A percentile compares a stretch with the other conserved stretches of the same genome.
Conservation (phyloP, 2,113 vertebrate genomes). For the Phoenicopterus ruber region DNA sequence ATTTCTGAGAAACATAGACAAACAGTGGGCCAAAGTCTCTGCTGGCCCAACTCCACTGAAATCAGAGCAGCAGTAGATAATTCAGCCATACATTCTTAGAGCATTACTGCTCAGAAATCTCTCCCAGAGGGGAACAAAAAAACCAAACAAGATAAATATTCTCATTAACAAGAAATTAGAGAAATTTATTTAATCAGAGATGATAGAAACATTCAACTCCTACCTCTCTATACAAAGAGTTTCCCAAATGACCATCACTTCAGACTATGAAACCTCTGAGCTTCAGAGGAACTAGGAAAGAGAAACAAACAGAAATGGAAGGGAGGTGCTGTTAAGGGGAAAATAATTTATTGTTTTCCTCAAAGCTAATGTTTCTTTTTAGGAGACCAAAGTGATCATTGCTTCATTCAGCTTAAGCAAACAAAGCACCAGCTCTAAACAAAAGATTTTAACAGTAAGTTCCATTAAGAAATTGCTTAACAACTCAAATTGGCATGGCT, state of each 20-base stretch:
- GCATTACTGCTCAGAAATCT: constrained; percentile 42
- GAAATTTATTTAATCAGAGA: background rate
- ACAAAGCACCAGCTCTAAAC: background rate
- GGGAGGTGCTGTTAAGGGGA: background rate
- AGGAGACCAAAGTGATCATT: background rate
- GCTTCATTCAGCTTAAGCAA: background rate
- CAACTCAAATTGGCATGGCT: background rate
- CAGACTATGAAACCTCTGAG: background rate
- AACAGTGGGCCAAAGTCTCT: background rate
- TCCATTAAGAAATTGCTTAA: background rate
- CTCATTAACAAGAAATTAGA: constrained; percentile 37
- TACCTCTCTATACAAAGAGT: background rate
- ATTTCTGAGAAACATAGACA: constrained; percentile 32
- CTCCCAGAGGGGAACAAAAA: constrained; percentile 1
- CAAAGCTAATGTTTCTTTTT: background rate
- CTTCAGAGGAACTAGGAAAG: background rate
- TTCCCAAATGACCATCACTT: background rate
- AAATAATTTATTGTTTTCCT: background rate
- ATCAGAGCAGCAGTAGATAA: background rate
- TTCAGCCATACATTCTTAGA: constrained; percentile 21
- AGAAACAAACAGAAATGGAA: background rate
- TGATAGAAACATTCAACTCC: background rate
- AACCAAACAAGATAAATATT: constrained; percentile 5
- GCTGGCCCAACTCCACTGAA: constrained; percentile 40
- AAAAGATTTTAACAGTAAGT: background rate